Base-by-base conservation (phyloP, 1,140 invertebrate genomes). In the Drosophila rhopaloa region DNA sequence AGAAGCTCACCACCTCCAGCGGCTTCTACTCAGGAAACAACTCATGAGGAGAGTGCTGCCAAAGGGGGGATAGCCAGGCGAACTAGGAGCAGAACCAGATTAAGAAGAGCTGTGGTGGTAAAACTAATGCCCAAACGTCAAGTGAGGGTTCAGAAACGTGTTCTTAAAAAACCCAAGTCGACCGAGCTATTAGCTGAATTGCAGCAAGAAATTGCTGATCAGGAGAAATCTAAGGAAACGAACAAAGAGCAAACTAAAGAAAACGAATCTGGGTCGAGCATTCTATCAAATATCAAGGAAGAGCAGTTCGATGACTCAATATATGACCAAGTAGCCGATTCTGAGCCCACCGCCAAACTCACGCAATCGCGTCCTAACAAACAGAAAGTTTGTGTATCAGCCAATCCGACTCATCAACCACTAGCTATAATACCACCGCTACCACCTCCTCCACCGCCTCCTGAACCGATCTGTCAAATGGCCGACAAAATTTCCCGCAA, bases 361-460 rank as follows among this genome's bases (percentile, higher is more conserved):
- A 65, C 70, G 37, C 32, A 37, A 47, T 46, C 57, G 4, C 73
- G 32, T 29, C 27, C 43, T 1, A 56, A 7, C 9, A 76, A 76
- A 19, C 40, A 46, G 2, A 76, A 53, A 14, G 54, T 6, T 44
- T 59, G 13, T 56, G 50, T n/a, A 13, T 46, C 14, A n/a, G 14
- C 38, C 0, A 58, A 44, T 37, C 8, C 37, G 0, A 5, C 16
- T 13, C 67, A 70, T 16, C 68, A 86, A 2, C 60, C 58, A 1
- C 16, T 82, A 56, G 76, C 76, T 8, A 56, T 81, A 32, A 71
- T 82, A 76, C 84, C 84, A 54, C 84, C 83, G 32, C 44, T 89
- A 5, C 59, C 57, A 16, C 83, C 83, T 41, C 83, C 83, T 5
- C 79, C 83, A 10, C 75, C 82, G 44, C 83, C 75, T 4, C 83